Conservation (phyloP, 2,888 invertebrate genomes). For the Beris morrisii region DNA sequence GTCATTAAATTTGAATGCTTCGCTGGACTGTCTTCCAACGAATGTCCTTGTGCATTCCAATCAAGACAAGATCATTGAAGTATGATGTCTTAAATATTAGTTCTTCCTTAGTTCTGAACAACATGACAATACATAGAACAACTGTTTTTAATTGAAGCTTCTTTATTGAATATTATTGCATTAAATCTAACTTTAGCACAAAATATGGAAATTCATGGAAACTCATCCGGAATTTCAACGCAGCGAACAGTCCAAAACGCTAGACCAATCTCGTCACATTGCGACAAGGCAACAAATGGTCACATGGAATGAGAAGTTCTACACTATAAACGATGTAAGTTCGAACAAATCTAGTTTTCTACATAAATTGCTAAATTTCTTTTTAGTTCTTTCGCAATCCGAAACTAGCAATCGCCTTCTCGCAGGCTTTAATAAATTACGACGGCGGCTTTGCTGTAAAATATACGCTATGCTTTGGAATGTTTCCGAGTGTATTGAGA, state of each 20-base stretch:
- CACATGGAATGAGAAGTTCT: constrained; percentile 67
- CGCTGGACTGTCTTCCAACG: too few relatives aligned
- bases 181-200: constrained; percentile 55
- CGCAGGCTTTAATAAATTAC: constrained; percentile 62
- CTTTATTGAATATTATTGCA: not conserved
- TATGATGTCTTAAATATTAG: too few relatives aligned
- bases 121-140: too few relatives aligned
- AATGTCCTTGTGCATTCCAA: too few relatives aligned
- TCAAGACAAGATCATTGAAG: too few relatives aligned
- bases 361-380: not conserved
- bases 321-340: constrained; percentile 41
- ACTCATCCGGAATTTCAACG: constrained; percentile 63
- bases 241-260: constrained; percentile 56
- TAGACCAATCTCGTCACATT: constrained; percentile 63
- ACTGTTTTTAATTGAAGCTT: too few relatives aligned
- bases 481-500: constrained; percentile 67
- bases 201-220: constrained; percentile 62
- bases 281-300: constrained; percentile 64
- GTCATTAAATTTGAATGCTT: too few relatives aligned
- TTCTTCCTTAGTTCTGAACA: too few relatives aligned
- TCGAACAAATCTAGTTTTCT: constrained; percentile 1
- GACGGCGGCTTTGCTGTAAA: constrained; percentile 68
- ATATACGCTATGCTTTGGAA: constrained; percentile 65
- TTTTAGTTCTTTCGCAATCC: constrained; percentile 59
- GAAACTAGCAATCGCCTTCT: constrained; percentile 57